These are phyloP conservation scores for Ancistrus triradiatus DNA, from an alignment of 2,113 vertebrate species.

Conservation along the genomic window DNA sequence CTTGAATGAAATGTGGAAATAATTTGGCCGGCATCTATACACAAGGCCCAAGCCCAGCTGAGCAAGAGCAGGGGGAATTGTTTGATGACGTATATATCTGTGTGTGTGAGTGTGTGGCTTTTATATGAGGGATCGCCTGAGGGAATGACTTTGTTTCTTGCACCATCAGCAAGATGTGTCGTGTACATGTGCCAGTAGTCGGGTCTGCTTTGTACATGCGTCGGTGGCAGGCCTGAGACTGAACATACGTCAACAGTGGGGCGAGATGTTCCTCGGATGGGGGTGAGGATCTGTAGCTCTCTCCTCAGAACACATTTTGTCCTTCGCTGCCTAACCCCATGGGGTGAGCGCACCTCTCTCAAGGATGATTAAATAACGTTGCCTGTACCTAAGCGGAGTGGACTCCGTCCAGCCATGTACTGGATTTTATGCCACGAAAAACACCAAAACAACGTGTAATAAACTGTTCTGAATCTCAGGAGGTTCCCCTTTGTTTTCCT, in stretches of 20 bases:
- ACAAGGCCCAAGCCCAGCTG: slow-evolving; percentile 45
- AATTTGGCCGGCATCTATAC: slow-evolving; percentile 45
- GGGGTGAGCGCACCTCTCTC: slow-evolving; percentile 3
- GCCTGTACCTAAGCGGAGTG: neutral
- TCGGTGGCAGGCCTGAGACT: slow-evolving; percentile 21
- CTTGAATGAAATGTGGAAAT: slow-evolving; percentile 59
- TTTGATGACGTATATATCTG: slow-evolving; percentile 40
- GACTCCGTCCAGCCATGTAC: neutral
- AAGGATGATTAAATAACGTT: neutral
- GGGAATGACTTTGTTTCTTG: slow-evolving; percentile 45
- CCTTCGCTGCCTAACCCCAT: slow-evolving; percentile 8
- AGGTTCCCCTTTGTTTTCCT: neutral
- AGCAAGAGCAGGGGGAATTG: slow-evolving; percentile 45
- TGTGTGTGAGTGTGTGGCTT: slow-evolving; percentile 26
- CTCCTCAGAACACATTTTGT: slow-evolving; percentile 32
- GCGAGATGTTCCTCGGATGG: slow-evolving; percentile 28
- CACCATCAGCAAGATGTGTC: slow-evolving; percentile 33
- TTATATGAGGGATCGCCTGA: neutral
- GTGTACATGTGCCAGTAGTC: slow-evolving; percentile 14
- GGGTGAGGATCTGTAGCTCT: slow-evolving; percentile 36
- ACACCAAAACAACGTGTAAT: neutral
- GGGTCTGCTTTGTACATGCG: slow-evolving; percentile 35
- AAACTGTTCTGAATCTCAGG: neutral
- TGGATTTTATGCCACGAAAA: neutral
- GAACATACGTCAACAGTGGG: slow-evolving; percentile 44